Conservation (phyloP, 2,888 invertebrate genomes). For the Andrena flavipes region DNA sequence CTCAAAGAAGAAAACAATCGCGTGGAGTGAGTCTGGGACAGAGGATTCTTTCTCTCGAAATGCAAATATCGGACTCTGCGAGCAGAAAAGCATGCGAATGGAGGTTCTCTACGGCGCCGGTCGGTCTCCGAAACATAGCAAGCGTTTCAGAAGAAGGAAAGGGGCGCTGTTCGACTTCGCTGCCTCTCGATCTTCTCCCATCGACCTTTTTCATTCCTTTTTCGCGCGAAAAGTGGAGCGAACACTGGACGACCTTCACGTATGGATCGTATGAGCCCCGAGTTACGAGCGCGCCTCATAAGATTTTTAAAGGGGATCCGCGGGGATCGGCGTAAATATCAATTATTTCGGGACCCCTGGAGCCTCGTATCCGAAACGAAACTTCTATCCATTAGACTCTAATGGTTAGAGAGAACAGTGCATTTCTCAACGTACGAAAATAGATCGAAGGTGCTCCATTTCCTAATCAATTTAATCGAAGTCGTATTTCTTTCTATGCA, state of each 20-base stretch:
- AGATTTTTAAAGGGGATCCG: conserved; percentile 49
- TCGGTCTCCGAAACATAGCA: conserved; percentile 23
- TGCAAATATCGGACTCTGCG: conserved; percentile 36
- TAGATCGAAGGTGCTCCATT: no score
- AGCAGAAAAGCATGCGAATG: conserved; percentile 26
- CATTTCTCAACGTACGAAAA: neutral
- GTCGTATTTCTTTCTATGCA: no score
- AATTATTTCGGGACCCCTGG: conserved; percentile 47
- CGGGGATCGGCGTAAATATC: conserved; percentile 38
- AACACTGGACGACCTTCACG: conserved; percentile 77
- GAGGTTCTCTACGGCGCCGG: conserved; percentile 34
- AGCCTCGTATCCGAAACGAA: conserved; percentile 6
- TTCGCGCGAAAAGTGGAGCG: conserved; percentile 75
- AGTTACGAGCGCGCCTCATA: conserved; percentile 34
- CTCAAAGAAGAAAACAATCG: no score
- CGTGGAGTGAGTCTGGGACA: neutral
- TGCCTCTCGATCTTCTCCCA: conserved; percentile 49
- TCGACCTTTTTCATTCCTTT: conserved; percentile 42
- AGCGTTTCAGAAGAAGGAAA: conserved; percentile 22
- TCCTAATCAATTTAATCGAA: no score
- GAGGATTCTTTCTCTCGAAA: neutral
- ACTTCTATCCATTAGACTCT: conserved; percentile 20
- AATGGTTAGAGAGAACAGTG: neutral
- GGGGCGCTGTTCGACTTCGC: conserved; percentile 32
- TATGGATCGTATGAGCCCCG: conserved; percentile 72